Conservation (phyloP, 2,888 invertebrate genomes). For the Lochmaea crataegi region DNA sequence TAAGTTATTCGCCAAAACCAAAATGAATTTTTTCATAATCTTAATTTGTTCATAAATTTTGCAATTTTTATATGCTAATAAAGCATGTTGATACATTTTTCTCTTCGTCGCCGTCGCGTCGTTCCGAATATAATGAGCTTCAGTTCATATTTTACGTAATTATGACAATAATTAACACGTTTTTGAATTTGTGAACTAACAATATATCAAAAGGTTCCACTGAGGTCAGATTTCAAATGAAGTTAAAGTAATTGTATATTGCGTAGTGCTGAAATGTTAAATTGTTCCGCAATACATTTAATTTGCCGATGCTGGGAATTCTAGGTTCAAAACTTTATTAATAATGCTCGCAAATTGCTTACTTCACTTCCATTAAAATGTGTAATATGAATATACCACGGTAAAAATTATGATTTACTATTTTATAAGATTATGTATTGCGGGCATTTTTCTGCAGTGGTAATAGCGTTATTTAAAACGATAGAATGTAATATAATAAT, state of each 20-base stretch:
- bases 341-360: background rate
- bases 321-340: background rate
- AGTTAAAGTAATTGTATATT: background rate
- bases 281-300: background rate
- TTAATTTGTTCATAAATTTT: no score
- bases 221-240: background rate
- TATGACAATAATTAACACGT: no score
- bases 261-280: background rate
- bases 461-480: constrained; percentile 5
- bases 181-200: no score
- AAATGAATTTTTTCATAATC: no score
- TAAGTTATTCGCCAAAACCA: no score
- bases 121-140: no score
- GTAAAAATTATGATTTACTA: constrained; percentile 1
- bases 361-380: background rate
- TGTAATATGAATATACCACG: background rate
- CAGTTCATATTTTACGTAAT: no score
- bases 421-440: background rate
- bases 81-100: no score
- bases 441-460: background rate
- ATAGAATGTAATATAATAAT: background rate
- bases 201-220: background rate
- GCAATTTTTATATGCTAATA: no score
- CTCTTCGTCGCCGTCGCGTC: no score
- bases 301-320: background rate